Conservation (phyloP, 2,888 invertebrate genomes). For the Hydrotaea cyrtoneurina region DNA sequence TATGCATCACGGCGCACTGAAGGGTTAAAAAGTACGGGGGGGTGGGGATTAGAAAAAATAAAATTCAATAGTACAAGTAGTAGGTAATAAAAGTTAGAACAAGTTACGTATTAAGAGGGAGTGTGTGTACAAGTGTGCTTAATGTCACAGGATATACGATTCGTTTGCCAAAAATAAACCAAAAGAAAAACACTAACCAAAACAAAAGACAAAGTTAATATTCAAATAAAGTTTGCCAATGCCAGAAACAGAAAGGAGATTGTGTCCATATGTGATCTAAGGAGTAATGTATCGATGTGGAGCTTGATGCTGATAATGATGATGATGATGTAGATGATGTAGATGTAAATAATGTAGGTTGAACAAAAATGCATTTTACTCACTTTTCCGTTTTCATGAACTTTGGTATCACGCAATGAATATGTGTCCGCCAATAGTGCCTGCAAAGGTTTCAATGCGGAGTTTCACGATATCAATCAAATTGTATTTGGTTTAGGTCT, state of each 20-base stretch:
- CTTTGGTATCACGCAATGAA: constrained; percentile 84
- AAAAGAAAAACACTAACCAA: constrained; percentile 8
- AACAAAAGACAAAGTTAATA: background rate
- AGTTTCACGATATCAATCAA: constrained; percentile 65
- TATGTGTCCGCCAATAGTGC: constrained; percentile 85
- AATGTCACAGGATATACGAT: background rate
- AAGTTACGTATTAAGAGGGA: background rate
- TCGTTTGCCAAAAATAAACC: background rate
- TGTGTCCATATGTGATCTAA: background rate
- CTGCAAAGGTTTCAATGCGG: constrained; percentile 80
- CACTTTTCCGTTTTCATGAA: constrained; percentile 94
- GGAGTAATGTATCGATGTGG: background rate
- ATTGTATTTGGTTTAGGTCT: constrained; percentile 3
- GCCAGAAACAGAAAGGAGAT: constrained; percentile 19
- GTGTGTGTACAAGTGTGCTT: constrained; percentile 40
- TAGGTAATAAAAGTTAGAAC: background rate
- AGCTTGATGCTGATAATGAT: background rate
- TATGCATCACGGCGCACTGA: no score
- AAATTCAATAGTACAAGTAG: background rate
- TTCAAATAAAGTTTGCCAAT: constrained; percentile 27
- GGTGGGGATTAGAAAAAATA: background rate
- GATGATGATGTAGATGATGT: background rate
- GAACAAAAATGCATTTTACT: constrained; percentile 75
- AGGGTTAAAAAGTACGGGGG: background rate
- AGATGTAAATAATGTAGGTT: constrained; percentile 4